Evolutionary conservation across 2,888 invertebrate genomes (phyloP).

Genomic region (Drymonia ruficornis): DNA sequence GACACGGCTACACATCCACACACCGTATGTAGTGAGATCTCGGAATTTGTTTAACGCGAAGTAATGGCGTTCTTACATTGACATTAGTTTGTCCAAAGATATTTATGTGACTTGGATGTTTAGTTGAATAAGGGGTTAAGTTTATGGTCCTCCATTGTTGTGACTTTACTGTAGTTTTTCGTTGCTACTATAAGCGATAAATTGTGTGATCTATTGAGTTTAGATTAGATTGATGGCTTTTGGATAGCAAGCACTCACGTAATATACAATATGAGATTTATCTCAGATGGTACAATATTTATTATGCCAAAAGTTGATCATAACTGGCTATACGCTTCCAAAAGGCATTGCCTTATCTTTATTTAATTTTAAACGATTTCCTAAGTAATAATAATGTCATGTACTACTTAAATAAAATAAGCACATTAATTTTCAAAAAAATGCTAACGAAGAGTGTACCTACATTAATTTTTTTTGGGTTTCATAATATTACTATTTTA

Average conservation of each 20-base stretch:
- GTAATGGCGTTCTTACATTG: constrained; percentile 83
- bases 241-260: constrained; percentile 11
- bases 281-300: background rate
- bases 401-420: no score
- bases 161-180: constrained; percentile 56
- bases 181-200: constrained; percentile 53
- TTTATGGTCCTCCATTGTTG: constrained; percentile 69
- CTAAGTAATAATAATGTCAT: no score
- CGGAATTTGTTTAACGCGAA: constrained; percentile 79
- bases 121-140: constrained; percentile 82
- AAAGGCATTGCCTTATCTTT: no score
- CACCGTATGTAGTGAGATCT: constrained; percentile 55
- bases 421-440: no score
- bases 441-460: no score
- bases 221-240: constrained; percentile 39
- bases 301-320: no score
- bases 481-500: no score
- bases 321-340: no score
- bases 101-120: constrained; percentile 82
- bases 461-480: no score
- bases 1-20: constrained; percentile 34
- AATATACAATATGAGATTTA: background rate
- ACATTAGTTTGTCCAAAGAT: constrained; percentile 84
- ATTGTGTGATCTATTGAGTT: constrained; percentile 51
- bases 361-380: no score